These are phyloP conservation scores for Euzophera pinguis DNA, from an alignment of 2,888 invertebrate genomes.

Conservation along the genomic window DNA sequence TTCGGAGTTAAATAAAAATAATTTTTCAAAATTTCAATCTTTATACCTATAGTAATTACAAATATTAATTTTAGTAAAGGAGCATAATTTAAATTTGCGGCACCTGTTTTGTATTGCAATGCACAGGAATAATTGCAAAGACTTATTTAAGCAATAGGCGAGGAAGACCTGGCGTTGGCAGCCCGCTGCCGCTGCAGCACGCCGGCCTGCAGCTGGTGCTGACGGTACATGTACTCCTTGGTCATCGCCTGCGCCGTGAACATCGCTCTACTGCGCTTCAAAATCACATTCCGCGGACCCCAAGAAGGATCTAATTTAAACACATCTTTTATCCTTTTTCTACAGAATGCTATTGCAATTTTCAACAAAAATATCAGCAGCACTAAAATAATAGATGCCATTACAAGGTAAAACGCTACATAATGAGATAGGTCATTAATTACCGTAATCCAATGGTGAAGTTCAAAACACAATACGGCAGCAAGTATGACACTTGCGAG, in stretches of 20 bases:
- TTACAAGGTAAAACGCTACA: constrained; percentile 26
- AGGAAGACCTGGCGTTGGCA: constrained; percentile 38
- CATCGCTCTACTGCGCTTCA: constrained; percentile 66
- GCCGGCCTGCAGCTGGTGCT: constrained; percentile 67
- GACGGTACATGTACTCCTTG: constrained; percentile 72
- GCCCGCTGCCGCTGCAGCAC: constrained; percentile 48
- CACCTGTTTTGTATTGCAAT: too few species aligned
- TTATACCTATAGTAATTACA: too few species aligned
- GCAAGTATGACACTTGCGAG: constrained; percentile 31
- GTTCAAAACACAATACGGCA: constrained; percentile 39
- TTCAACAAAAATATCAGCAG: constrained; percentile 23
- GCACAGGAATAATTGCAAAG: not conserved
- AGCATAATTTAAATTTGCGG: too few species aligned
- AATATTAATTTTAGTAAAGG: too few species aligned
- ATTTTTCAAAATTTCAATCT: too few species aligned
- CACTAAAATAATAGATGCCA: constrained; percentile 21
- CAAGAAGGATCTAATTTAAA: constrained; percentile 46
- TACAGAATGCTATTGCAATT: constrained; percentile 35
- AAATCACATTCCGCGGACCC: constrained; percentile 55
- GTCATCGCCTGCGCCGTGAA: constrained; percentile 74
- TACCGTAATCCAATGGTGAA: constrained; percentile 18
- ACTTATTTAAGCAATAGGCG: not conserved
- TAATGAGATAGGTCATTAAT: constrained; percentile 9
- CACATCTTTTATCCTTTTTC: constrained; percentile 28
- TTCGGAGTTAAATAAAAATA: too few species aligned